Evolutionary conservation across 2,888 invertebrate genomes (phyloP).

Genomic region (Cephus pygmeus): DNA sequence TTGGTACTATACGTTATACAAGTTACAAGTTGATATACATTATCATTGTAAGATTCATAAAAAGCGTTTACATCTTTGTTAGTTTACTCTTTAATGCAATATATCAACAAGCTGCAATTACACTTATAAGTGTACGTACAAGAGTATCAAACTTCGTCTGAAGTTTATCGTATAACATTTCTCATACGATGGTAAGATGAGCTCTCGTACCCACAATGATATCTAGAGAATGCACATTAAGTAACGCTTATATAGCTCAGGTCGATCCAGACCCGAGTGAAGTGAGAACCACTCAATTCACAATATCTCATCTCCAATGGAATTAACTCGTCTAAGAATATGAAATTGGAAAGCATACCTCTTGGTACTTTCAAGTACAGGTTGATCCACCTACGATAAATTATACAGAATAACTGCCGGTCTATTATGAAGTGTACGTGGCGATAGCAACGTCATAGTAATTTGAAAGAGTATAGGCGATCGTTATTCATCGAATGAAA

Average conservation of each 20-base stretch:
- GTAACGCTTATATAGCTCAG: not conserved
- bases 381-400: not conserved
- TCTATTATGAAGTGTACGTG: not conserved
- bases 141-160: not conserved
- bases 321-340: not conserved
- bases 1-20: constrained; percentile 9
- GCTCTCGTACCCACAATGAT: not conserved
- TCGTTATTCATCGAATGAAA: not conserved
- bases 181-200: not conserved
- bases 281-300: not conserved
- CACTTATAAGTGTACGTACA: not conserved
- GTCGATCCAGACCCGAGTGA: not conserved
- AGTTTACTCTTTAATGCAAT: not conserved
- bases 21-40: not conserved
- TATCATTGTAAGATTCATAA: not conserved
- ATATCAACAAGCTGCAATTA: not conserved
- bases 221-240: not conserved
- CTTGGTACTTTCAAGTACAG: not conserved
- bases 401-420: not conserved
- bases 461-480: not conserved
- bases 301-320: not conserved
- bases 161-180: not conserved
- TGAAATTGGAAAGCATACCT: not conserved
- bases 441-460: not conserved
- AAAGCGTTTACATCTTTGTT: not conserved